Percentiles rank a stretch among this genome's conserved stretches.
Conservation (phyloP, 1,140 invertebrate genomes). For the Anagrus nilaparvatae region DNA sequence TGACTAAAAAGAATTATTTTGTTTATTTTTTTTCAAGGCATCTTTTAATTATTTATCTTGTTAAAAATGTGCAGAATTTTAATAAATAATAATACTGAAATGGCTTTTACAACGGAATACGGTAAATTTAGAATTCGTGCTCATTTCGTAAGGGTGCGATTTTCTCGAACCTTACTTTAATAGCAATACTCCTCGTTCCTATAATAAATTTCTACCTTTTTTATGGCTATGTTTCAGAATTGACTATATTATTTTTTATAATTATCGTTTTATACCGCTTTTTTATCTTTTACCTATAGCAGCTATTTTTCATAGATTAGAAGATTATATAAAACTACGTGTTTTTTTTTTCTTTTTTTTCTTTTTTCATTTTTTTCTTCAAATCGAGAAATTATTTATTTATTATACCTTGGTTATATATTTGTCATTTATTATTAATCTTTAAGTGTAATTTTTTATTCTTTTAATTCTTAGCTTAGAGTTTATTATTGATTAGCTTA, state of each 20-base stretch:
- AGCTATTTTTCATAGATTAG: conserved; percentile 13
- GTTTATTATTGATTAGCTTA: no score
- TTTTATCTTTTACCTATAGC: not conserved
- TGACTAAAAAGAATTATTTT: no score
- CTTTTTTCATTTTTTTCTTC: conserved; percentile 4
- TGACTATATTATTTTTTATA: conserved; percentile 10
- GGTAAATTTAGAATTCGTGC: not conserved
- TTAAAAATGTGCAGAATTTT: no score
- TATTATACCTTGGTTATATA: no score
- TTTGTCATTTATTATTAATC: no score
- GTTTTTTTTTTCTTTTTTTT: conserved; percentile 5
- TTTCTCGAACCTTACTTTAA: not conserved
- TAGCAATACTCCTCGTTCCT: no score
- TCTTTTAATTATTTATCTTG: no score
- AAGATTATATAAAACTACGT: conserved; percentile 16
- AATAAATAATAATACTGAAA: no score
- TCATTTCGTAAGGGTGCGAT: conserved; percentile 2
- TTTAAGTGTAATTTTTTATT: no score
- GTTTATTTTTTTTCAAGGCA: no score
- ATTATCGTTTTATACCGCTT: not conserved
- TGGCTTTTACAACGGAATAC: conserved; percentile 8
- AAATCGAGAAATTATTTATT: conserved; percentile 2
- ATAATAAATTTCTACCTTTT: not conserved
- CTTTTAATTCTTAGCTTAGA: no score
- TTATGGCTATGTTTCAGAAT: conserved; percentile 14